Conservation (phyloP, 2,888 invertebrate genomes). For the Seira sanloemensis region DNA sequence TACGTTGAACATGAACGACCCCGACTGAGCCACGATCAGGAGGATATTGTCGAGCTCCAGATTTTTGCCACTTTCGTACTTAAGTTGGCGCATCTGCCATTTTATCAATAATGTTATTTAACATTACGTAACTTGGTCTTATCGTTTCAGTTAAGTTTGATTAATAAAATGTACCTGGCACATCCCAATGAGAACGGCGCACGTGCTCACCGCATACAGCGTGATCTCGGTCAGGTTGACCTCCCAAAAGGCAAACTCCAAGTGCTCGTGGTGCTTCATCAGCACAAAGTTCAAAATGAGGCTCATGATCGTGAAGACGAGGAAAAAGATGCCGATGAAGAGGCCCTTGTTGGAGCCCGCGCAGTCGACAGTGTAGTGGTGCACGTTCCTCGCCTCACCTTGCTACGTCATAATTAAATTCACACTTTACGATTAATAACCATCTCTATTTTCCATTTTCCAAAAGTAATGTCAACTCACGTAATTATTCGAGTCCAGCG, state of each 20-base stretch:
- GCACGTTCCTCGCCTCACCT: conserved; percentile 81
- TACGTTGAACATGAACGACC: conserved; percentile 94
- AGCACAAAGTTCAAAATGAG: conserved; percentile 93
- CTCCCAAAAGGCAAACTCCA: conserved; percentile 83
- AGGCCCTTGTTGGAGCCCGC: conserved; percentile 95
- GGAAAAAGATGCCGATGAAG: conserved; percentile 90
- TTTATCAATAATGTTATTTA: background rate
- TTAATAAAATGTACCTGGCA: conserved; percentile 80
- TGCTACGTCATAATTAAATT: conserved; percentile 21
- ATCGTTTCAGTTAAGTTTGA: background rate
- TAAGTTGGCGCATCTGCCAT: conserved; percentile 83
- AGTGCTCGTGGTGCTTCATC: conserved; percentile 87
- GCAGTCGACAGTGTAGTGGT: conserved; percentile 95
- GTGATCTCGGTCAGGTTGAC: conserved; percentile 92
- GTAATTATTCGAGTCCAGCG: conserved; percentile 24
- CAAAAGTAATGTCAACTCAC: background rate
- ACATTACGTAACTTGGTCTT: background rate
- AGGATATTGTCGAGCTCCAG: conserved; percentile 93
- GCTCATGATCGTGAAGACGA: conserved; percentile 93
- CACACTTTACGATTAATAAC: too few species aligned
- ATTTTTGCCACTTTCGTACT: conserved; percentile 88
- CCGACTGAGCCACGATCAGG: conserved; percentile 93
- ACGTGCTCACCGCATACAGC: conserved; percentile 89
- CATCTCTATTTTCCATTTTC: background rate
- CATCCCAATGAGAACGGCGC: conserved; percentile 92